Evolutionary conservation across 2,888 invertebrate genomes (phyloP).

Genomic region (Pachydiplax longipennis): DNA sequence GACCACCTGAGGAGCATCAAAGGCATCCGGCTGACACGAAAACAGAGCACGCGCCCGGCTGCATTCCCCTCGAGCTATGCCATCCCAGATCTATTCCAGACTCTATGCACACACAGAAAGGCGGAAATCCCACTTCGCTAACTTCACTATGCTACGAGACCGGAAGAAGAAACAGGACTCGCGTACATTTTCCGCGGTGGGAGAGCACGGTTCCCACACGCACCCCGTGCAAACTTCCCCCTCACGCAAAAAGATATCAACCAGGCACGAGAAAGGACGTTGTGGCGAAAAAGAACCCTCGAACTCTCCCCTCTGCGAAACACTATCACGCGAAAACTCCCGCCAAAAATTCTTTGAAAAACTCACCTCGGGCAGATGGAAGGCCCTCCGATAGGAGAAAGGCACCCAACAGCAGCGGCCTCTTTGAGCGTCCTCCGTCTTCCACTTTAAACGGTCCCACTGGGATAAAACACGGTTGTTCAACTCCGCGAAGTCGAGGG

Average conservation of each 20-base stretch:
- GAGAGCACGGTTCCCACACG: background rate
- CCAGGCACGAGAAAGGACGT: background rate
- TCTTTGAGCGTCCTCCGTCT: background rate
- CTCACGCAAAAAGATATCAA: background rate
- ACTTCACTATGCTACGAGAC: no score
- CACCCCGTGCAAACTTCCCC: background rate
- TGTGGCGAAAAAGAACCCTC: background rate
- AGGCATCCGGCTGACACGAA: no score
- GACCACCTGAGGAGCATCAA: no score
- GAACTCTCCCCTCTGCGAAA: background rate
- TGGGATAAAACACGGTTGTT: background rate
- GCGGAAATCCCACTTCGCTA: no score
- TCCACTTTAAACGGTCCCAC: background rate
- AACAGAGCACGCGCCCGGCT: no score
- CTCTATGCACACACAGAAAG: no score
- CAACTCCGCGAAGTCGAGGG: background rate
- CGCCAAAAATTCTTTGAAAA: background rate
- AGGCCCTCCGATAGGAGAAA: background rate
- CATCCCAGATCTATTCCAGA: no score
- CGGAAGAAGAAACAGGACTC: no score
- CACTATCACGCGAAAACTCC: background rate
- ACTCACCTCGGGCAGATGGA: background rate
- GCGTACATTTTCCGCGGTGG: no score
- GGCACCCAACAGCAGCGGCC: background rate
- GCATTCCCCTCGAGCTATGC: no score